These are phyloP conservation scores for Bruchidius siliquastri DNA, from an alignment of 2,888 invertebrate species.

Conservation along the genomic window DNA sequence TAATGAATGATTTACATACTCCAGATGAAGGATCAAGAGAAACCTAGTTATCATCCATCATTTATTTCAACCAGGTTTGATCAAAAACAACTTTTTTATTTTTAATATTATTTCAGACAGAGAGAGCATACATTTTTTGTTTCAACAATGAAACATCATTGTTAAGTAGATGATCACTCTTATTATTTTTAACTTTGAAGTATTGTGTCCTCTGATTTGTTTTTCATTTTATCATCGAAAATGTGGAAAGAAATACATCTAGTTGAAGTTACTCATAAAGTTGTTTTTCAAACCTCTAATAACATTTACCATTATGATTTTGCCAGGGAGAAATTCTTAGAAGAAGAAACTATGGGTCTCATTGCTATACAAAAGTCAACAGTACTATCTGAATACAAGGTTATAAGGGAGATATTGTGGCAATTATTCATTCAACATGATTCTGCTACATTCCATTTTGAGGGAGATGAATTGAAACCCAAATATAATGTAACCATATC, in stretches of 20 bases:
- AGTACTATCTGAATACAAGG: constrained; percentile 42
- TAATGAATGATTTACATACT: no score
- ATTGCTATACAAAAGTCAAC: constrained; percentile 28
- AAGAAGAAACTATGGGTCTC: constrained; percentile 31
- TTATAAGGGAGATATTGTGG: constrained; percentile 43
- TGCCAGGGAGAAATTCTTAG: constrained; percentile 37
- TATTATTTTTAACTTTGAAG: no score
- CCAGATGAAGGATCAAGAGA: no score
- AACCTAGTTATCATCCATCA: no score
- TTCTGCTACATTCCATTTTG: constrained; percentile 35
- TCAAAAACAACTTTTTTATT: no score
- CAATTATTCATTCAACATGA: constrained; percentile 38
- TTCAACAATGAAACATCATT: no score
- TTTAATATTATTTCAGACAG: no score
- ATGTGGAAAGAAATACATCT: background rate
- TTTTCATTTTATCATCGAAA: background rate
- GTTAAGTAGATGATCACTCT: no score
- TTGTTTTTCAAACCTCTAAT: background rate
- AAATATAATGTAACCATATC: constrained; percentile 38
- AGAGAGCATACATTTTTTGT: no score
- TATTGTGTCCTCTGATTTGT: no score
- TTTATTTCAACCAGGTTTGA: no score
- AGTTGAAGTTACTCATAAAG: background rate
- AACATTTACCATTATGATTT: constrained; percentile 1
- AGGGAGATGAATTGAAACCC: constrained; percentile 32